Evolutionary conservation across 2,888 invertebrate genomes (phyloP).

Genomic region (Patella depressa): DNA sequence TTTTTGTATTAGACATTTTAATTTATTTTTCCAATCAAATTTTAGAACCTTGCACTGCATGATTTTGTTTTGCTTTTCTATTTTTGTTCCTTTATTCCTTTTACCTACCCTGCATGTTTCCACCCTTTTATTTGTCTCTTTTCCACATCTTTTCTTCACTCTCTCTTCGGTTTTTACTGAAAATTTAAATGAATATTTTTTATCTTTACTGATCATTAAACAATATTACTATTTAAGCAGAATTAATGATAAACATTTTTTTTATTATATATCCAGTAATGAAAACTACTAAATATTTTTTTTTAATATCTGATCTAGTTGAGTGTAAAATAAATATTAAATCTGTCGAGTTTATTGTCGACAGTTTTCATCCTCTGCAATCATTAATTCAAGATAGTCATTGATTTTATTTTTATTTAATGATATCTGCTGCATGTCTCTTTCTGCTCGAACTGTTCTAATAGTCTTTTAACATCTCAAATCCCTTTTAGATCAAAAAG

Average conservation of each 20-base stretch:
- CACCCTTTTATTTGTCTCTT: slow-evolving; percentile 23
- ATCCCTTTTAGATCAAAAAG: not conserved
- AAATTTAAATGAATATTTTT: not conserved
- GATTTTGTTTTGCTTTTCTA: not conserved
- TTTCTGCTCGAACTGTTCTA: not conserved
- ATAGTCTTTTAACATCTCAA: slow-evolving; percentile 2
- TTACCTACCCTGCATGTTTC: slow-evolving; percentile 12
- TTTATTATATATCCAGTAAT: too few relatives aligned
- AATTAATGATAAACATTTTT: too few relatives aligned
- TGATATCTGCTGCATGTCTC: too few relatives aligned
- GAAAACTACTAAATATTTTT: too few relatives aligned
- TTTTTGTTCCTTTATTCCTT: slow-evolving; percentile 11
- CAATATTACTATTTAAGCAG: too few relatives aligned
- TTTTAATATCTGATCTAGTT: too few relatives aligned
- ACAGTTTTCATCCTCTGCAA: too few relatives aligned
- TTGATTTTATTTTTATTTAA: too few relatives aligned
- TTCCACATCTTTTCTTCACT: slow-evolving; percentile 21
- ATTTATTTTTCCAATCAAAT: not conserved
- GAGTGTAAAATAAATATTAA: too few relatives aligned
- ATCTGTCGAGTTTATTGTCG: too few relatives aligned
- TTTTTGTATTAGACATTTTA: too few relatives aligned
- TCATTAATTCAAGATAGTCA: too few relatives aligned
- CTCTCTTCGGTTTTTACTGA: slow-evolving; percentile 8
- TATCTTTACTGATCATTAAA: not conserved
- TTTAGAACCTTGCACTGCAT: not conserved